These are phyloP conservation scores for Pyrochroa serraticornis DNA, from an alignment of 2,888 invertebrate genomes.

Conservation along the genomic window DNA sequence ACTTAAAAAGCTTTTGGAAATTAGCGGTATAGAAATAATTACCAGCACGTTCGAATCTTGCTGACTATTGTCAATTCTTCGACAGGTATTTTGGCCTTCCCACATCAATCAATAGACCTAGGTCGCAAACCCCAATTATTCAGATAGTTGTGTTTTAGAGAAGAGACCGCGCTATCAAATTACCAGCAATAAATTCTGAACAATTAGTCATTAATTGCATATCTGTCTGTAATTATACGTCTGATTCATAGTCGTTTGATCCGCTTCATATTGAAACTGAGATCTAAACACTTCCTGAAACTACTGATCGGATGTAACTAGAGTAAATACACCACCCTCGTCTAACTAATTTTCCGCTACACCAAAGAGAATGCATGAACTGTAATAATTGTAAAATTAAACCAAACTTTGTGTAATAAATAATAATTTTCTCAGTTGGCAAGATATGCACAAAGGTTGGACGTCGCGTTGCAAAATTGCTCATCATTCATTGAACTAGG, in stretches of 20 bases:
- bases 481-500: constrained; percentile 38
- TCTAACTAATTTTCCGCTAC: neutral
- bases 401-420: constrained; percentile 14
- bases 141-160: neutral
- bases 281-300: neutral
- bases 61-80: too few relatives aligned
- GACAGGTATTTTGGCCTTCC: too few relatives aligned
- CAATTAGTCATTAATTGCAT: constrained; percentile 8
- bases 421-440: constrained; percentile 22
- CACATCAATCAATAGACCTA: too few relatives aligned
- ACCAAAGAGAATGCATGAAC: too few relatives aligned
- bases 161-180: constrained; percentile 5
- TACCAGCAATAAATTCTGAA: constrained; percentile 10
- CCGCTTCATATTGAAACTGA: neutral
- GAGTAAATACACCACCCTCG: neutral
- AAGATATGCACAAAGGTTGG: constrained; percentile 25
- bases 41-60: too few relatives aligned
- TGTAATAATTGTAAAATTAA: constrained; percentile 6
- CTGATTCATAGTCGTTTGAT: neutral
- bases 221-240: constrained; percentile 4
- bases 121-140: too few relatives aligned
- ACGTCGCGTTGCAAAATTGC: constrained; percentile 32
- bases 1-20: too few relatives aligned
- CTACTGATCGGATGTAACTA: too few relatives aligned
- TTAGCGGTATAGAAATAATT: too few relatives aligned